Percentiles rank a stretch among this genome's conserved stretches.
These are phyloP conservation scores for Blastomussa wellsi DNA, from an alignment of 92 coral and sea anemone genomes.

Conservation along the genomic window DNA sequence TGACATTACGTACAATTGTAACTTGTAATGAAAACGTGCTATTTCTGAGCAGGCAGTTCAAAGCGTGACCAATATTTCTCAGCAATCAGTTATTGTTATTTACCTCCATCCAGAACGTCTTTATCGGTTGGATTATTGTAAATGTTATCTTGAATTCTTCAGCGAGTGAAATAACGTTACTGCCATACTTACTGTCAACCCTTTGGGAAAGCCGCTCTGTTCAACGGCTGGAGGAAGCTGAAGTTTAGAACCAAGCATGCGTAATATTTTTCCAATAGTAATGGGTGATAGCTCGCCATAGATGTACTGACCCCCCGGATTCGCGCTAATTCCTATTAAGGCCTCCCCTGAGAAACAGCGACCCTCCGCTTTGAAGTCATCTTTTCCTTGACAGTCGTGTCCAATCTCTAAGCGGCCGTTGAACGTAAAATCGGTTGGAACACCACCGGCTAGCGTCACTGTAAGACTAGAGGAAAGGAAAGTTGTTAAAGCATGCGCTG, in stretches of 20 bases:
- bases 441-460: conserved; percentile 64
- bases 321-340: conserved; percentile 68
- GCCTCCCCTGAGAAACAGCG: conserved; percentile 73
- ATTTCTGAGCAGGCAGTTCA: no score
- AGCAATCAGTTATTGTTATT: no score
- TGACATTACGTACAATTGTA: no score
- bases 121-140: no score
- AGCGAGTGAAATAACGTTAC: background rate
- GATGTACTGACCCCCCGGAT: conserved; percentile 70
- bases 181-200: conserved; percentile 60
- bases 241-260: conserved; percentile 81
- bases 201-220: conserved; percentile 76
- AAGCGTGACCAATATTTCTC: no score
- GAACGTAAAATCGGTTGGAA: conserved; percentile 69
- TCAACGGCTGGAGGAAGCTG: conserved; percentile 75
- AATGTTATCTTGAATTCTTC: background rate
- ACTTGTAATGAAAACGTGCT: no score
- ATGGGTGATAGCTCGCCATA: conserved; percentile 74
- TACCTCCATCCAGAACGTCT: no score
- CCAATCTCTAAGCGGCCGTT: conserved; percentile 79
- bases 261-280: conserved; percentile 68
- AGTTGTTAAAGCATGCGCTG: no score
- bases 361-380: conserved; percentile 64
- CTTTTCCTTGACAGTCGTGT: conserved; percentile 59
- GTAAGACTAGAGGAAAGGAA: conserved; percentile 46